Base-by-base conservation (phyloP, 2,113 vertebrate species). In the Ceratotherium simum region DNA sequence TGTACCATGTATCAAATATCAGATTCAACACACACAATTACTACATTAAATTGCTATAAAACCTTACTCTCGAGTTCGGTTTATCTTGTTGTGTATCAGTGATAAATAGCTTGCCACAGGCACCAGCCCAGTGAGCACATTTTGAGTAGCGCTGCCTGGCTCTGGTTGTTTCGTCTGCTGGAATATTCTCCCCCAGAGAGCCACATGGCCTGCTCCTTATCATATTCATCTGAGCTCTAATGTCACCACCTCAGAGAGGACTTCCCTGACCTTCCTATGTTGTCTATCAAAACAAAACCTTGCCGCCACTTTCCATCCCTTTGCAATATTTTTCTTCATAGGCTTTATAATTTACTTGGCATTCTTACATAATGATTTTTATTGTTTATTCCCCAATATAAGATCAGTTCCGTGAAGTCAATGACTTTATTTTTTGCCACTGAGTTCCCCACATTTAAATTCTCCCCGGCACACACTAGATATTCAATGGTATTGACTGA, bases 301-400 rank as follows among this genome's bases (percentile, higher is more conserved):
- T 29, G 3, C 33, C 0, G 23, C 16, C 51, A 12, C 6, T 73
- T 78, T 48, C 12, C 0, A 48, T 51, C 4, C 6, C 29, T 2
- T 84, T 29, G 3, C 8, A 31, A 21, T 36, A 62, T 9, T 78
- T 93, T 67, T 65, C 39, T 62, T 86, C 27, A 14, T 6, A 73
- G 27, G 4, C 9, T 13, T 56, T 69, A 86, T 10, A 29, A 62
- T 92, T 85, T 36, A 39, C 18, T n/a, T 42, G n/a, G 25, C 23
- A 72, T 91, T 78, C 46, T 90, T 60, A 81, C 0, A 42, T 23
- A n/a, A 48, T 27, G 79, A 54, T 60, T 27, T 58, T 27, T 36
- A 79, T 33, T 25, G 29, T 42, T 54, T 67, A 14, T 70, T 72
- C 16, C 46, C 60, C 46, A 72, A 33, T 39, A 33, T 29, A 78